Evolutionary conservation across 2,888 invertebrate genomes (phyloP).

Genomic region (Drosophila emarginata): DNA sequence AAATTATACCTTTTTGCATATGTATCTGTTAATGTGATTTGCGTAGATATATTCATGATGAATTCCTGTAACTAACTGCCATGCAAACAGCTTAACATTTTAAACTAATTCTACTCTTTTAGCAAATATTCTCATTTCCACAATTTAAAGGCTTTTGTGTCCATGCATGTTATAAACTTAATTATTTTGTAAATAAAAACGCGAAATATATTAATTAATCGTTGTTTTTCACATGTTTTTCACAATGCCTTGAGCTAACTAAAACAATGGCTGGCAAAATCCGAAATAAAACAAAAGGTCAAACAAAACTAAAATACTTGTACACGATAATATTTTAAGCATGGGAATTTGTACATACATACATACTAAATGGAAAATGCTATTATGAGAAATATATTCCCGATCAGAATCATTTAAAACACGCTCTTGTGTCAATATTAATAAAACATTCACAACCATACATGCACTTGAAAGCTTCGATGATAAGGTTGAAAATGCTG

Average conservation of each 20-base stretch:
- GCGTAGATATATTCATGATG: too few relatives aligned
- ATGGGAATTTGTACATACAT: background rate
- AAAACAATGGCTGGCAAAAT: background rate
- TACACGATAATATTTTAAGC: background rate
- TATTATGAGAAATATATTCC: too few relatives aligned
- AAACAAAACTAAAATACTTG: background rate
- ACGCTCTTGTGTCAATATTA: constrained; percentile 17
- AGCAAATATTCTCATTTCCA: background rate
- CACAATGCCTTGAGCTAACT: background rate
- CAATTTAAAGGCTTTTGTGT: background rate
- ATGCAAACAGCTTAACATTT: background rate
- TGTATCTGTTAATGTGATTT: too few relatives aligned
- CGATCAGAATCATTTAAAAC: background rate
- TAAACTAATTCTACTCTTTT: background rate
- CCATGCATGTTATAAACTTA: background rate
- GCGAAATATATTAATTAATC: background rate
- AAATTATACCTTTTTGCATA: too few relatives aligned
- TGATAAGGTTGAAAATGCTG: too few relatives aligned
- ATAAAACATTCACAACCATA: too few relatives aligned
- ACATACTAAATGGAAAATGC: too few relatives aligned
- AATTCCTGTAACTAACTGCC: background rate
- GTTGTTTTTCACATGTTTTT: background rate
- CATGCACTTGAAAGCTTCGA: too few relatives aligned
- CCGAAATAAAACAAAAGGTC: background rate
- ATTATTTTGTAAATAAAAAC: background rate